phyloP scores from a whole-genome alignment of 2,888 invertebrate species.

The Patella depressa region DNA sequence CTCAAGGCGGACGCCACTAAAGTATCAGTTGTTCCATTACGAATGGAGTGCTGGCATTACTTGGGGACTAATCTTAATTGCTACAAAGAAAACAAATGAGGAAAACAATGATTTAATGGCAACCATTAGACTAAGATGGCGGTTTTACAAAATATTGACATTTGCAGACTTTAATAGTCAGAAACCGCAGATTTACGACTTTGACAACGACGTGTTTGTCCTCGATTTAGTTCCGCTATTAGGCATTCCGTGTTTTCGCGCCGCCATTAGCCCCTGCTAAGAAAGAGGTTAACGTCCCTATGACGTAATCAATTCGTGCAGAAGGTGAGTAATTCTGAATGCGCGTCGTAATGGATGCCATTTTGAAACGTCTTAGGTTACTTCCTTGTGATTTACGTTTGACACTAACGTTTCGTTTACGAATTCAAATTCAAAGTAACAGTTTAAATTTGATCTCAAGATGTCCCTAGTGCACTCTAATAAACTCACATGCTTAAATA shows the following conservation, averaged over 20 bases:
- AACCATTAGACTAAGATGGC: conserved; percentile 4
- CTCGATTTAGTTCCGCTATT: neutral
- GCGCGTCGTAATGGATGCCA: neutral
- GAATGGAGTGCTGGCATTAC: neutral
- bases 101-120: conserved; percentile 5
- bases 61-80: conserved; percentile 7
- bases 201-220: neutral
- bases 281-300: neutral
- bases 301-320: conserved; percentile 4
- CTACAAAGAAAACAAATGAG: conserved; percentile 10
- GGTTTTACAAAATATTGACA: conserved; percentile 6
- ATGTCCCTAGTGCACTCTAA: no score
- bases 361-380: neutral
- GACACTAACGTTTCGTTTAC: conserved; percentile 5
- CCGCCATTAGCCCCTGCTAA: neutral
- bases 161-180: neutral
- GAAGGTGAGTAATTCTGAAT: neutral
- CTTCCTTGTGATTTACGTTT: neutral
- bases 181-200: conserved; percentile 5
- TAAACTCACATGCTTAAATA: no score
- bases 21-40: conserved; percentile 3
- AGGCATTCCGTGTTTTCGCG: neutral
- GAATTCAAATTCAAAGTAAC: neutral
- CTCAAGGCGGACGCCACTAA: conserved; percentile 1
- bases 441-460: no score